These are phyloP conservation scores for Rachycentron canadum DNA, from an alignment of 2,797 vertebrate species.

Conservation along the genomic window DNA sequence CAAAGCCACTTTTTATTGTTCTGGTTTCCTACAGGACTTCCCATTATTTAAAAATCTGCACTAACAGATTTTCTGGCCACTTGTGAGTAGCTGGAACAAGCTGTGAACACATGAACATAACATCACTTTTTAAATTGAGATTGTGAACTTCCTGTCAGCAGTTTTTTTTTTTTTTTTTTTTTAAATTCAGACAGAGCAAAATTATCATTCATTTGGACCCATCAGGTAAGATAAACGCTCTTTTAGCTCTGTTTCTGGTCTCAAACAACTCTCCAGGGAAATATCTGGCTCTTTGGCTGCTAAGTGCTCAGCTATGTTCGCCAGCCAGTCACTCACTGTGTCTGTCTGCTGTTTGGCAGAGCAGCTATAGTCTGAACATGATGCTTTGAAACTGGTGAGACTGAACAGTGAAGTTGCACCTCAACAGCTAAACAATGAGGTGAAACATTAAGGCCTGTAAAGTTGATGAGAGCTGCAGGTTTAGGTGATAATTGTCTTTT, in stretches of 20 bases:
- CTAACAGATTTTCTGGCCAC: not conserved
- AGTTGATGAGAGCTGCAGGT: not conserved
- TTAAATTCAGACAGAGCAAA: conserved; percentile 1
- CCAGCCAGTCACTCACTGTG: not conserved
- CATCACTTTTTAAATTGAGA: not conserved
- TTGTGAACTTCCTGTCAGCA: not conserved
- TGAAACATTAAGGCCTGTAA: not conserved
- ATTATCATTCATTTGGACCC: not conserved
- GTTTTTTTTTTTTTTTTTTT: too few relatives aligned
- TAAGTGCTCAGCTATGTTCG: not conserved
- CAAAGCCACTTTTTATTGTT: not conserved
- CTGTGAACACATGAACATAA: not conserved
- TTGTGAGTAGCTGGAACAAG: not conserved
- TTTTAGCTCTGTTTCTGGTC: not conserved
- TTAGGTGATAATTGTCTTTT: not conserved
- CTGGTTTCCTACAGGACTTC: not conserved
- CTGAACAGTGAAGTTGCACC: not conserved
- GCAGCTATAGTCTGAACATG: not conserved
- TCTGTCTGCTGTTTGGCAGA: not conserved
- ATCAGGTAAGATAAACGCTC: not conserved
- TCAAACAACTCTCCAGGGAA: not conserved
- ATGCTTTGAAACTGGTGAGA: not conserved
- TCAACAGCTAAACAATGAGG: not conserved
- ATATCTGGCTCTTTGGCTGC: conserved; percentile 4
- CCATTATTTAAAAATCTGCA: not conserved